Conservation (phyloP, 2,888 invertebrate genomes). For the Blastobasis adustella region DNA sequence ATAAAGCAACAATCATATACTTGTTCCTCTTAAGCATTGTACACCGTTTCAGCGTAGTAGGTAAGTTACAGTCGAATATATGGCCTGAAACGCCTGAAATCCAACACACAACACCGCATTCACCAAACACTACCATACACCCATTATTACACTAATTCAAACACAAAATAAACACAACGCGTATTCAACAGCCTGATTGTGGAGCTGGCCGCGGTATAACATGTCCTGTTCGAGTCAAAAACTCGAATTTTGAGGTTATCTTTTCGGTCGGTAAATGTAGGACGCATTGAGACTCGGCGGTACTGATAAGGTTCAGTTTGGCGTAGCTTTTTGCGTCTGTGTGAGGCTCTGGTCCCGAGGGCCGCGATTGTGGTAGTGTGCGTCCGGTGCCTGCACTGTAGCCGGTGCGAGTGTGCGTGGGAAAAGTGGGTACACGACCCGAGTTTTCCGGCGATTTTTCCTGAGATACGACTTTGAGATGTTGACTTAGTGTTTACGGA, state of each 20-base stretch:
- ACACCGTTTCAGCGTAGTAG: slow-evolving; percentile 18
- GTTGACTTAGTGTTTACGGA: too few relatives aligned
- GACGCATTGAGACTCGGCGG: slow-evolving; percentile 46
- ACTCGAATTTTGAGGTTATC: slow-evolving; percentile 67
- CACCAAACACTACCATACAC: slow-evolving; percentile 9
- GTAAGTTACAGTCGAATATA: slow-evolving; percentile 19
- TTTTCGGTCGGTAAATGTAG: slow-evolving; percentile 60
- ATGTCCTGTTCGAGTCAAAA: slow-evolving; percentile 39
- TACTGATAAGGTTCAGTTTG: slow-evolving; percentile 47
- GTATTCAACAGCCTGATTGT: slow-evolving; percentile 22
- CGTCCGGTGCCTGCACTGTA: slow-evolving; percentile 23
- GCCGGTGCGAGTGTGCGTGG: slow-evolving; percentile 36
- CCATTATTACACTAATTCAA: slow-evolving; percentile 2
- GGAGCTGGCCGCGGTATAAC: slow-evolving; percentile 21
- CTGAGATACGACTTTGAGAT: too few relatives aligned
- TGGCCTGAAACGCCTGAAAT: slow-evolving; percentile 23
- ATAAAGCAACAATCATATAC: slow-evolving; percentile 19
- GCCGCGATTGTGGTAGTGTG: slow-evolving; percentile 16
- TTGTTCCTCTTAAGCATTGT: slow-evolving; percentile 13
- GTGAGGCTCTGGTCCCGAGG: slow-evolving; percentile 22
- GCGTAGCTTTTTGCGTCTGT: slow-evolving; percentile 38
- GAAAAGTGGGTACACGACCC: slow-evolving; percentile 18
- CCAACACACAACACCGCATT: slow-evolving; percentile 16
- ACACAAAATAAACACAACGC: slow-evolving; percentile 15
- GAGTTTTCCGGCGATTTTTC: slow-evolving; percentile 15